Evolutionary conservation across 2,113 vertebrate genomes (phyloP).

Genomic region (Setophaga coronata): DNA sequence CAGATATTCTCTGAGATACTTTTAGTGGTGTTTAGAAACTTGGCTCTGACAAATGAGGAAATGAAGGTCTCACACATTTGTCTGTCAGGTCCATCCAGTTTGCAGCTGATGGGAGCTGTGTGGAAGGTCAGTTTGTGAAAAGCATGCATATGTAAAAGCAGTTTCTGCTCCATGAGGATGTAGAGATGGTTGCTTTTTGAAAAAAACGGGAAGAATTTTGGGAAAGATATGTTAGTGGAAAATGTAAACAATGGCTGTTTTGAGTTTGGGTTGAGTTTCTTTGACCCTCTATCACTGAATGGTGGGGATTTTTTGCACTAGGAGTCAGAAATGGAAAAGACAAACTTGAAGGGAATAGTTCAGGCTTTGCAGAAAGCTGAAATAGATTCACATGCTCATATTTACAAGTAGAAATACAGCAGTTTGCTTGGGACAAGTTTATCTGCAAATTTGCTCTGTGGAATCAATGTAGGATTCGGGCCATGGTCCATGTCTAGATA

Average conservation of each 20-base stretch:
- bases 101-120: not conserved
- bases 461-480: not conserved
- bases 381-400: not conserved
- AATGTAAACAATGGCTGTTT: not conserved
- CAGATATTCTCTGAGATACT: not conserved
- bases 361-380: not conserved
- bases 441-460: rapidly evolving
- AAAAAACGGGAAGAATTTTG: not conserved
- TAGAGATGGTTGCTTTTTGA: not conserved
- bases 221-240: not conserved
- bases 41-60: not conserved
- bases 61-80: not conserved
- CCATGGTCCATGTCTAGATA: not conserved
- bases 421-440: not conserved
- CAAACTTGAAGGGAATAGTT: not conserved
- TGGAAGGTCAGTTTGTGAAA: not conserved
- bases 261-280: not conserved
- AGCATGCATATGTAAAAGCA: not conserved
- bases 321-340: not conserved
- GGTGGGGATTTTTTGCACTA: not conserved
- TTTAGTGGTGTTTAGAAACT: slow-evolving; percentile 8
- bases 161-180: not conserved
- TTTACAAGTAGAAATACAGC: not conserved
- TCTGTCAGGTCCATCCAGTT: not conserved
- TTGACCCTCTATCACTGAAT: not conserved